Base-by-base conservation (phyloP, 2,888 invertebrate genomes). In the Amorpha juglandis region DNA sequence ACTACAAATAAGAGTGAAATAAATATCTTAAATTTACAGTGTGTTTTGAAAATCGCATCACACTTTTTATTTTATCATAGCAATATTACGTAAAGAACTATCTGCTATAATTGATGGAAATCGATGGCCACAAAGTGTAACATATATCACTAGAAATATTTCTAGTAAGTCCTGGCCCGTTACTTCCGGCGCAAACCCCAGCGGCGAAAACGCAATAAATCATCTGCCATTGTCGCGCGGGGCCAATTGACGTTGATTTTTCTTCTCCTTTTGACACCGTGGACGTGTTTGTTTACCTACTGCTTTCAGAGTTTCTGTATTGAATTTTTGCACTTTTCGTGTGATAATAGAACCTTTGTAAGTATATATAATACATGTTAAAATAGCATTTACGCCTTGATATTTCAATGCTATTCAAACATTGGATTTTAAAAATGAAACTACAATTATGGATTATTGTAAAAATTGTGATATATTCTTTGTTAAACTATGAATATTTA, bases 401-500 rank as follows among this genome's bases (percentile, higher is more conserved):
- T 27, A 27, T 4, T 4, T 1, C 27, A 27, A 21, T 62, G n/a
- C 12, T n/a, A 48, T 47, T 27, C 27, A 27, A 27, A 27, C 27
- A 27, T 27, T 27, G n/a, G n/a, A n/a, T n/a, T n/a, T n/a, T n/a
- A 35, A 27, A 76, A 84, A 79, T 79, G 68, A 91, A 87, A 88
- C 85, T 63, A 81, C 48, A 67, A 68, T 21, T 73, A 74, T 81
- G 73, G 79, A 87, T 89, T 90, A 89, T 88, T 88, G 82, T 91
- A 91, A 92, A 92, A 92, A 92, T 87, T 91, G 91, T 93, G 92
- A 93, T 93, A 93, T 93, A 93, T 90, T 92, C 85, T 91, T 92
- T 92, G 91, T 93, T 93, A 93, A 88, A 92, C 92, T 92, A 92
- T 92, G 88, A 92, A 93, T 92, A 91, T 91, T 91, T 92, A 93